Conservation (phyloP, 1,140 invertebrate genomes). For the Octopus bimaculoides region DNA sequence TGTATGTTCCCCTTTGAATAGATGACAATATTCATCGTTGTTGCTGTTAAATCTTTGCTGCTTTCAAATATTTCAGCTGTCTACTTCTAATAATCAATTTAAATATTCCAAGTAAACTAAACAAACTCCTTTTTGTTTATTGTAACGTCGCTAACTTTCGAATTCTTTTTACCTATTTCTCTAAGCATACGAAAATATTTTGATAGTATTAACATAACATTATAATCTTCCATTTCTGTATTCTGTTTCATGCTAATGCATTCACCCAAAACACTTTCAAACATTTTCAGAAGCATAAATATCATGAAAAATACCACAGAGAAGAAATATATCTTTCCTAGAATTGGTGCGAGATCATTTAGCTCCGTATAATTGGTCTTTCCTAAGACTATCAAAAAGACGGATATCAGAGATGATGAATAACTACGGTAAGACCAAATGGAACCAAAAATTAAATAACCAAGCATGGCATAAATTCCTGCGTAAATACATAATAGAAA, state of each 20-base stretch:
- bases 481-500: constrained; percentile 31
- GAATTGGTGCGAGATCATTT: not conserved
- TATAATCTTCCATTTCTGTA: no score
- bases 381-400: not conserved
- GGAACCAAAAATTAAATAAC: constrained; percentile 32
- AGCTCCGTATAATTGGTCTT: not conserved
- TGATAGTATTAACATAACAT: no score
- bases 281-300: constrained; percentile 10
- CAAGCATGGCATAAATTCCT: constrained; percentile 29
- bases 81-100: no score
- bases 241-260: not conserved
- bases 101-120: no score
- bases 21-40: no score
- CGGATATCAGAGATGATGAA: not conserved
- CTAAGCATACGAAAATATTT: no score
- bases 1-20: no score
- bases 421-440: not conserved
- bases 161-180: no score
- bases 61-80: no score
- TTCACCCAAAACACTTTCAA: not conserved
- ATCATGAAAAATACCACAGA: not conserved
- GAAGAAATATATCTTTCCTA: constrained; percentile 4
- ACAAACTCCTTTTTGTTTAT: no score
- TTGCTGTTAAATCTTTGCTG: no score
- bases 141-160: no score